Evolutionary conservation across 2,797 vertebrate genomes (phyloP), one percentile per base, ranked within the genome.

Genomic region (Merluccius polli): DNA sequence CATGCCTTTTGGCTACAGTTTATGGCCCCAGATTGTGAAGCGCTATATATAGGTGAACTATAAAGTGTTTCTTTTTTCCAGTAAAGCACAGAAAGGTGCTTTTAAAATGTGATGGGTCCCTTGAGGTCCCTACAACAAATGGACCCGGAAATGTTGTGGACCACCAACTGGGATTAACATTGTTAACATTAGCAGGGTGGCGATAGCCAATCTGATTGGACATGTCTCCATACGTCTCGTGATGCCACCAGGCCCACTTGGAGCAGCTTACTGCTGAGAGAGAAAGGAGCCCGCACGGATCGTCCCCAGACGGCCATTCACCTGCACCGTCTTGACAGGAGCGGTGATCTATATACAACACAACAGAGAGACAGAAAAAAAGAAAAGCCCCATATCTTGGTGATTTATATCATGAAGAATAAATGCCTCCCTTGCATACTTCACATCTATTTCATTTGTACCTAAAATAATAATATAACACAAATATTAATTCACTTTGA

Each of bases 231-330:
- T 52, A 8, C 48, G 48, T n/a, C 48, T n/a, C 4, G 7, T n/a
- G 18, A 6, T 52, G 18, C 41, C 15, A 13, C 12, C 41, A 3
- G 41, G 41, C 41, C 0, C 38, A 3, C 41, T 44, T 16, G 41
- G 13, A 18, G 41, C 15, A 13, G 48, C 72, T 83, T 81, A 85
- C 24, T 79, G 78, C 41, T 77, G 75, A 27, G 78, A 65, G 67
- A 87, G 75, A 29, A 89, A 78, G 21, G 87, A 85, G 21, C 82
- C 76, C 65, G 86, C 41, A 33, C 88, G 88, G 76, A 94, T 90
- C 29, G 85, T 94, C 80, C 94, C 93, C 82, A 93, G 88, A 75
- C 92, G 91, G 72, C 93, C 93, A 21, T 94, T 94, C 79, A 95
- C 93, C 84, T 92, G 83, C 76, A 93, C 48, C 0, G 93, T 95